These are phyloP conservation scores for Colaptes auratus DNA, from an alignment of 2,113 vertebrate genomes.

Conservation along the genomic window DNA sequence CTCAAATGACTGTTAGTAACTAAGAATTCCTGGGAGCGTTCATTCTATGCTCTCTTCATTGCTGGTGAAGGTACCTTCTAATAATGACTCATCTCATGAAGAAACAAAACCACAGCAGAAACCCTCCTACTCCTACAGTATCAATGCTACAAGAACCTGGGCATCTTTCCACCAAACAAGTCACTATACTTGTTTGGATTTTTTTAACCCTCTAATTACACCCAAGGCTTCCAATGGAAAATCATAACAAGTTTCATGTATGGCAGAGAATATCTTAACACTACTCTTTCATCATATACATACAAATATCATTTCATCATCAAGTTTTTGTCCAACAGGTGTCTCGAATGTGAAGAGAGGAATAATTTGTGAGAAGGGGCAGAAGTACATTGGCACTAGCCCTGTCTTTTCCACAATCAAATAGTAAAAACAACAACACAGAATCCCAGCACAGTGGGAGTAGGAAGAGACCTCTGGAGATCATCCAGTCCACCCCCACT, in stretches of 20 bases:
- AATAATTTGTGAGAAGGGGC: not conserved
- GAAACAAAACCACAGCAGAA: slow-evolving; percentile 2
- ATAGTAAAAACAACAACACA: not conserved
- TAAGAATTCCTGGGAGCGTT: slow-evolving; percentile 43
- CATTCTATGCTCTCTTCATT: slow-evolving; percentile 7
- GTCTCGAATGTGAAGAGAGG: not conserved
- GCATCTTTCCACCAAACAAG: not conserved
- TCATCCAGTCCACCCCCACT: too few species aligned
- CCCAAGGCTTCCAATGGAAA: not conserved
- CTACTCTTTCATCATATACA: not conserved
- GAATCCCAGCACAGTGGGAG: too few species aligned
- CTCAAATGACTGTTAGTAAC: slow-evolving; percentile 27
- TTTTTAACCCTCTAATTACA: fast-evolving
- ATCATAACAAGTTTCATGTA: fast-evolving
- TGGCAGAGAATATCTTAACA: not conserved
- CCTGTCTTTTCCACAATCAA: not conserved
- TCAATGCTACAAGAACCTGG: not conserved
- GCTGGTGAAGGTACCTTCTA: not conserved
- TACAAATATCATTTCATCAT: not conserved
- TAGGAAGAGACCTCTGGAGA: too few species aligned
- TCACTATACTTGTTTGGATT: not conserved
- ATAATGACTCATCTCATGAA: not conserved
- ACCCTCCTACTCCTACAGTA: not conserved
- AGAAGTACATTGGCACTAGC: not conserved
- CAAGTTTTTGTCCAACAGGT: not conserved